These are phyloP conservation scores for Anolis sagrei DNA, from an alignment of 2,113 vertebrate genomes.

Conservation along the genomic window DNA sequence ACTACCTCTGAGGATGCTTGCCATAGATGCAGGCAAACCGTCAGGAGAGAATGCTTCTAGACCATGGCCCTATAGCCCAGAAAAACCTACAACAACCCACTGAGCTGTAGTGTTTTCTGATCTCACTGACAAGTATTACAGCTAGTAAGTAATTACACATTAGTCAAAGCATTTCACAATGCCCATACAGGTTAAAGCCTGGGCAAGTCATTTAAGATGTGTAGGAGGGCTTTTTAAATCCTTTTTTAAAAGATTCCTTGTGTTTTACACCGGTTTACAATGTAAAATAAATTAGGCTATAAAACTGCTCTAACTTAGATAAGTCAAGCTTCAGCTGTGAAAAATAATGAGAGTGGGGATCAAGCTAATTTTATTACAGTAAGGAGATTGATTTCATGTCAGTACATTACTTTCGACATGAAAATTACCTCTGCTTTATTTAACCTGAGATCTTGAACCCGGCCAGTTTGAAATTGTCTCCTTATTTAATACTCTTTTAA, in stretches of 20 bases:
- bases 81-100: too few species aligned
- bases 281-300: constrained; percentile 59
- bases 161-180: constrained; percentile 46
- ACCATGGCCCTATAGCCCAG: too few species aligned
- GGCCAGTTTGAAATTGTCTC: constrained; percentile 9
- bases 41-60: too few species aligned
- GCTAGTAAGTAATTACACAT: constrained; percentile 53
- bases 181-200: constrained; percentile 8
- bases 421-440: constrained; percentile 17
- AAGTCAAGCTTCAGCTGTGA: constrained; percentile 37
- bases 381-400: constrained; percentile 64
- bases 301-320: constrained; percentile 62
- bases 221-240: constrained; percentile 25
- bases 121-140: constrained; percentile 51
- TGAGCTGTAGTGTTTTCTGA: constrained; percentile 32
- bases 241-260: constrained; percentile 33
- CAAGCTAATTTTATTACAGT: constrained; percentile 62
- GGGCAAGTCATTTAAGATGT: constrained; percentile 30
- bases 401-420: constrained; percentile 15
- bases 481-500: neutral
- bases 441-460: constrained; percentile 23
- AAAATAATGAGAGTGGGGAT: constrained; percentile 42
- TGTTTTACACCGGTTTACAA: constrained; percentile 62
- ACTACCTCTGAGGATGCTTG: too few species aligned
- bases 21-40: too few species aligned